These are phyloP conservation scores for Carpatolechia fugitivella DNA, from an alignment of 2,888 invertebrate species.

Conservation along the genomic window DNA sequence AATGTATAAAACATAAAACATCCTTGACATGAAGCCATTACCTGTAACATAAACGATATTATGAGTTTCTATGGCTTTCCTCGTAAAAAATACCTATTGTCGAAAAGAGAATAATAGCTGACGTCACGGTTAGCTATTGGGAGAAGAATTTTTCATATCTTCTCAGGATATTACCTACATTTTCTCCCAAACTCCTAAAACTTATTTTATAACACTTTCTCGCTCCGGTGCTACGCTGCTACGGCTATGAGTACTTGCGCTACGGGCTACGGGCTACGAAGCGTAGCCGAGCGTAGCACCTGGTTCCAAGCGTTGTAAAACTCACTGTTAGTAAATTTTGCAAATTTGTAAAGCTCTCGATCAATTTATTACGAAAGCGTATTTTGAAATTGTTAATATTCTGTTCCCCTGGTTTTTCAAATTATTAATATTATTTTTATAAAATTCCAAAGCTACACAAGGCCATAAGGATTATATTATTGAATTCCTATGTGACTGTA, in stretches of 20 bases:
- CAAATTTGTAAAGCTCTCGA: neutral
- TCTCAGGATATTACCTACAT: neutral
- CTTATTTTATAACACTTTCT: neutral
- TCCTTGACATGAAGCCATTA: no score
- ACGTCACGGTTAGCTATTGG: neutral
- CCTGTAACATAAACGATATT: no score
- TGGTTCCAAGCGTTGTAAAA: neutral
- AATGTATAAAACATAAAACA: no score
- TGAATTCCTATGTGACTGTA: no score
- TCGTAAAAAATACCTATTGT: neutral
- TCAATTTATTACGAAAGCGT: neutral
- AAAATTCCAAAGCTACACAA: no score
- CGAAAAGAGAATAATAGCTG: neutral
- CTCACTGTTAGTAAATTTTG: neutral
- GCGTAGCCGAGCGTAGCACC: neutral
- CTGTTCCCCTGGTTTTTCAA: no score
- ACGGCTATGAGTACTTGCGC: no score
- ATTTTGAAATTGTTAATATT: no score
- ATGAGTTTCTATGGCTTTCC: no score
- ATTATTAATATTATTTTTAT: no score
- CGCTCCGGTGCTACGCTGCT: neutral
- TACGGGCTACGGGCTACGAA: neutral
- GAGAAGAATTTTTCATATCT: neutral
- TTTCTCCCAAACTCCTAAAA: slow-evolving; percentile 1
- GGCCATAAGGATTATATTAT: no score